Percentiles rank a stretch among this genome's conserved stretches.
These are phyloP conservation scores for Channa maculata DNA, from an alignment of 2,113 vertebrate genomes.

Conservation along the genomic window DNA sequence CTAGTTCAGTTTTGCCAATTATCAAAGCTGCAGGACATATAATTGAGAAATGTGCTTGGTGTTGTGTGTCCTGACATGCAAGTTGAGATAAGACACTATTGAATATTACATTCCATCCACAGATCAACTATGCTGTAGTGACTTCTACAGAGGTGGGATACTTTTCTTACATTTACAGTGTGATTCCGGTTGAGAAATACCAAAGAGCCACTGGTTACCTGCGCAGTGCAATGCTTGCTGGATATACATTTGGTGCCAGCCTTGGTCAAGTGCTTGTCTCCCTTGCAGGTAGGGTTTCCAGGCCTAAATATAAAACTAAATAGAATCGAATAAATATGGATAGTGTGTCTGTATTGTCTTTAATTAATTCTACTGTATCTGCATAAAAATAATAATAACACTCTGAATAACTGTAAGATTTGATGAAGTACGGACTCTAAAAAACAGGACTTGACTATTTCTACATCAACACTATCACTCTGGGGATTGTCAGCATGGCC, in stretches of 20 bases:
- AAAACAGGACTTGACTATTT: conserved; percentile 74
- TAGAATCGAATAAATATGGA: background rate
- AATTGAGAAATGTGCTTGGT: background rate
- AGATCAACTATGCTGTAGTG: conserved; percentile 77
- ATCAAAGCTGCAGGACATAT: background rate
- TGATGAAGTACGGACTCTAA: conserved; percentile 15
- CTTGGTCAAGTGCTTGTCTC: conserved; percentile 80
- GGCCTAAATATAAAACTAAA: background rate
- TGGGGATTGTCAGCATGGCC: conserved; percentile 72
- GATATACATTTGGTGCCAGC: conserved; percentile 76
- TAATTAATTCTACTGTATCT: background rate
- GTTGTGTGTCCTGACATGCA: background rate
- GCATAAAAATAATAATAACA: background rate
- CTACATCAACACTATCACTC: conserved; percentile 74
- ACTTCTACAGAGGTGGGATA: conserved; percentile 83
- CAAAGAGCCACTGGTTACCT: conserved; percentile 81
- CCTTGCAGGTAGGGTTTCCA: conserved; percentile 57
- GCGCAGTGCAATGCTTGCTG: conserved; percentile 76
- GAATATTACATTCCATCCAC: conserved; percentile 11
- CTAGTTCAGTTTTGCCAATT: background rate
- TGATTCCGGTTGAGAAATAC: conserved; percentile 75
- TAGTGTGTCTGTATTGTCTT: too few species aligned
- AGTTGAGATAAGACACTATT: background rate
- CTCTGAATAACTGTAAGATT: background rate
- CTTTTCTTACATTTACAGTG: conserved; percentile 83